phyloP scores from a whole-genome alignment of 2,113 vertebrate genomes.

The Macheiramphus alcinus region DNA sequence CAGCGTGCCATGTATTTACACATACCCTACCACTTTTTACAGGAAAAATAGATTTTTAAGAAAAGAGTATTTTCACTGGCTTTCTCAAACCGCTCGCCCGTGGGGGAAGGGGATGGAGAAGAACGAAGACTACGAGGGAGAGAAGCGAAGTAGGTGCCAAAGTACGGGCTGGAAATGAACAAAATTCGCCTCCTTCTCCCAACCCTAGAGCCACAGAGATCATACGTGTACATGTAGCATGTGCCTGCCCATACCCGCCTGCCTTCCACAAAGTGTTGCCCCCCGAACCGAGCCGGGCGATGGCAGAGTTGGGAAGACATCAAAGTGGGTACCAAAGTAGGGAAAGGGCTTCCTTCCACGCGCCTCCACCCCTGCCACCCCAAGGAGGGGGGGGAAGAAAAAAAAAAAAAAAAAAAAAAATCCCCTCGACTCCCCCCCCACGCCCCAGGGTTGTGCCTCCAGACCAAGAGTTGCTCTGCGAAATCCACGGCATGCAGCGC shows the following conservation, averaged over 20 bases:
- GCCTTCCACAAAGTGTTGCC: not conserved
- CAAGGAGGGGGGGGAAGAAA: not conserved
- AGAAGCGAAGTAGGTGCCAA: constrained; percentile 10
- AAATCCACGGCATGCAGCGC: not conserved
- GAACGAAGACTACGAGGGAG: not conserved
- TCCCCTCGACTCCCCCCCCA: fast-evolving
- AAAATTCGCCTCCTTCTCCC: not conserved
- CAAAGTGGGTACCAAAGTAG: constrained; percentile 22
- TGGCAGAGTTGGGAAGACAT: not conserved
- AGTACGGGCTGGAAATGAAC: not conserved
- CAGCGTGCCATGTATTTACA: not conserved
- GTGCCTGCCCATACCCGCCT: not conserved
- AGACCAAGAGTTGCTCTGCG: constrained; percentile 37
- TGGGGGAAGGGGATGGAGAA: not conserved
- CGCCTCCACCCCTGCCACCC: not conserved
- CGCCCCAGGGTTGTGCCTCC: not conserved
- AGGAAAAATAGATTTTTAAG: not conserved
- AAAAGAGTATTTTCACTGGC: not conserved
- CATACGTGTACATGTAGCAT: not conserved
- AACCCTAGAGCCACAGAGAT: not conserved
- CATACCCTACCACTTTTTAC: not conserved
- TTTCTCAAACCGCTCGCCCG: not conserved
- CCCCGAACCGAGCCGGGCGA: not conserved
- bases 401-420: not conserved
- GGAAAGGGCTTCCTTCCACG: not conserved